Percentiles rank a stretch among this genome's conserved stretches.
These are phyloP conservation scores for Bubo bubo DNA, from an alignment of 2,113 vertebrate species.

Conservation along the genomic window DNA sequence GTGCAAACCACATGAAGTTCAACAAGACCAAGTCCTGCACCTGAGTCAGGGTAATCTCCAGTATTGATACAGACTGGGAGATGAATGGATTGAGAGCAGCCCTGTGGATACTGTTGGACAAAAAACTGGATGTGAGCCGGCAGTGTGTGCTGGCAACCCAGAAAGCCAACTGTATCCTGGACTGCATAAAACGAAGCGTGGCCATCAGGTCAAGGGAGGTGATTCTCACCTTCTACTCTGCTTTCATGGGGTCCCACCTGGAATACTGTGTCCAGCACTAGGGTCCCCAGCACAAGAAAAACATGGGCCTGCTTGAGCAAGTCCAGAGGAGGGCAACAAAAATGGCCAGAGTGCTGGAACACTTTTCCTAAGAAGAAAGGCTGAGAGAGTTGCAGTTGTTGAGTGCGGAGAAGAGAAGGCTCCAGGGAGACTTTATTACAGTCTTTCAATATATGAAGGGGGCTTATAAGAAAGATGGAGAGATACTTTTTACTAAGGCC, in stretches of 20 bases:
- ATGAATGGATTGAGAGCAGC: neutral
- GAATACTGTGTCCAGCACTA: neutral
- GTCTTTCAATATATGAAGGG: neutral
- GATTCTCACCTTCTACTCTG: neutral
- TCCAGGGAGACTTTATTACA: neutral
- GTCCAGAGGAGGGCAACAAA: accelerated
- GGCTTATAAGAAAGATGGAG: neutral
- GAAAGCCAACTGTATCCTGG: neutral
- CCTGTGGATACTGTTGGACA: neutral
- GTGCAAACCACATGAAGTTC: neutral
- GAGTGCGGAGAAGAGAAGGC: neutral
- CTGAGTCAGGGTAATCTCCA: neutral
- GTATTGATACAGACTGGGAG: neutral
- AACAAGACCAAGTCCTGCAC: neutral
- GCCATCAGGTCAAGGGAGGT: neutral
- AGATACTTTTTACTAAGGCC: neutral
- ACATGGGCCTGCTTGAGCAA: accelerated
- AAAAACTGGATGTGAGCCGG: neutral
- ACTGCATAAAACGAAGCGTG: neutral
- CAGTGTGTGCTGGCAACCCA: too few relatives aligned
- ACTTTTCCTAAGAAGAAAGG: neutral
- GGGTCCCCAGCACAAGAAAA: neutral
- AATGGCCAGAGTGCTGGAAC: neutral
- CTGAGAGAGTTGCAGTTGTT: neutral
- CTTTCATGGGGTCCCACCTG: neutral